Percentiles rank a stretch among this genome's conserved stretches.
Conservation (phyloP, 92 coral and sea anemone genomes). For the Palythoa heliodiscus region DNA sequence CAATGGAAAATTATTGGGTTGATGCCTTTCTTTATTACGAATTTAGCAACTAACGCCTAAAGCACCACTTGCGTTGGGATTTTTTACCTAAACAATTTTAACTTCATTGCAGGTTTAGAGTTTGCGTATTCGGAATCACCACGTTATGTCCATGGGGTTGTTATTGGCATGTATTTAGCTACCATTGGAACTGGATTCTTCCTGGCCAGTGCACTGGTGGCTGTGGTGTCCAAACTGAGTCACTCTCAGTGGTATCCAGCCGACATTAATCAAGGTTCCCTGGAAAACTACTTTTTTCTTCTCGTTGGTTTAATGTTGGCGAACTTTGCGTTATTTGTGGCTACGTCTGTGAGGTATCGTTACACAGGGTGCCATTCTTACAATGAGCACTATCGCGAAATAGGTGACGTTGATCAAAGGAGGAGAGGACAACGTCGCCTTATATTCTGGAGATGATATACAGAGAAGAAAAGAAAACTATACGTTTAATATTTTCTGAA, state of each 20-base stretch:
- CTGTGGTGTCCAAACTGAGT: constrained; percentile 52
- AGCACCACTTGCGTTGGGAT: too few relatives aligned
- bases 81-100: too few relatives aligned
- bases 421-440: too few relatives aligned
- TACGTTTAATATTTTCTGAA: too few relatives aligned
- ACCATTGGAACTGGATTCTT: constrained; percentile 62
- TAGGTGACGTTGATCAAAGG: too few relatives aligned
- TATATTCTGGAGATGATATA: too few relatives aligned
- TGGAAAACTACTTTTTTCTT: constrained; percentile 62
- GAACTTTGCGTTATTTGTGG: constrained; percentile 54
- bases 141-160: constrained; percentile 58
- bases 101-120: constrained; percentile 44
- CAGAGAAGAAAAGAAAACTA: too few relatives aligned
- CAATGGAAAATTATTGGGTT: too few relatives aligned
- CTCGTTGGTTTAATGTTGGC: constrained; percentile 57
- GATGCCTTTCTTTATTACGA: too few relatives aligned
- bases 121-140: constrained; percentile 70
- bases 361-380: neutral
- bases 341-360: constrained; percentile 46
- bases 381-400: too few relatives aligned
- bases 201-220: constrained; percentile 66
- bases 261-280: constrained; percentile 56
- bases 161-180: constrained; percentile 58
- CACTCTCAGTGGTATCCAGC: constrained; percentile 58
- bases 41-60: too few relatives aligned